Percentiles rank a stretch among this genome's conserved stretches.
These are phyloP conservation scores for Nothura maculosa DNA, from an alignment of 2,797 vertebrate species.

Conservation along the genomic window DNA sequence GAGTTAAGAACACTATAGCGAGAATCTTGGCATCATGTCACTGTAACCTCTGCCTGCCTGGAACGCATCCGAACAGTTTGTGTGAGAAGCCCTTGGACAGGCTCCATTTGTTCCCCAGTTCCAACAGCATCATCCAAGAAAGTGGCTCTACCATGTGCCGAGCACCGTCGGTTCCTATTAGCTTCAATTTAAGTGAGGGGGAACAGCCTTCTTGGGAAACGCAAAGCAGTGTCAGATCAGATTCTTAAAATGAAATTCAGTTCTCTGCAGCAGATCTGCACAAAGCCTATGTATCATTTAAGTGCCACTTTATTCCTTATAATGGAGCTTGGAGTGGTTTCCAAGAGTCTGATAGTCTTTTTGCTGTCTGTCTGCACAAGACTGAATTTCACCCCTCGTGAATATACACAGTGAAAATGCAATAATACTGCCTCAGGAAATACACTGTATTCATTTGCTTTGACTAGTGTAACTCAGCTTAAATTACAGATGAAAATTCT, in stretches of 20 bases:
- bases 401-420: constrained; percentile 34
- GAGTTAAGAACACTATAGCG: not conserved
- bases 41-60: not conserved
- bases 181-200: not conserved
- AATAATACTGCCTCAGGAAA: constrained; percentile 36
- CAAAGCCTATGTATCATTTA: constrained; percentile 38
- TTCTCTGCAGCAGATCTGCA: constrained; percentile 2
- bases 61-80: not conserved
- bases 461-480: constrained; percentile 19
- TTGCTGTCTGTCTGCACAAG: constrained; percentile 13
- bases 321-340: constrained; percentile 9
- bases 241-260: constrained; percentile 28
- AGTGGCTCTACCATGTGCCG: constrained; percentile 1
- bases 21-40: accelerated
- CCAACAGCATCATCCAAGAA: not conserved
- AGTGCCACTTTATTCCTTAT: constrained; percentile 57
- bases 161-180: not conserved
- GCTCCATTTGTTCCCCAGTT: constrained; percentile 1
- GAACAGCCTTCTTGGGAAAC: not conserved
- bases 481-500: constrained; percentile 36
- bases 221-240: constrained; percentile 4
- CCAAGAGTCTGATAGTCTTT: constrained; percentile 48
- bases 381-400: constrained; percentile 46
- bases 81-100: not conserved
- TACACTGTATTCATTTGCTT: constrained; percentile 8